Evolutionary conservation across 2,888 invertebrate genomes (phyloP), one percentile per base, ranked within the genome.

Genomic region (Aleiodes leptofemur): DNA sequence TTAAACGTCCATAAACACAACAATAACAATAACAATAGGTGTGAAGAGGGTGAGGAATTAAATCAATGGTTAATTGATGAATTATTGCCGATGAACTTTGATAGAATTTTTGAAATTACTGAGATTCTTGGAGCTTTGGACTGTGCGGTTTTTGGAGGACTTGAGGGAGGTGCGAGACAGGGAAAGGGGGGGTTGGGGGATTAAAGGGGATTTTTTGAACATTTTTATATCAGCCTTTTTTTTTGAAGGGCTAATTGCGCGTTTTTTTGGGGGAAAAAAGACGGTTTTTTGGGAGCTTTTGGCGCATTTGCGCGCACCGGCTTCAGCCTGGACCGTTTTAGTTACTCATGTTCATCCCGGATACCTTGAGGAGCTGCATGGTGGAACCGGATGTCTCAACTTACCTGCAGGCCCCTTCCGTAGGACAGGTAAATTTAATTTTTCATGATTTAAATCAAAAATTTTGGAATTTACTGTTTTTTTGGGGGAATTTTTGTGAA

Each of bases 301-400:
- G 78, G 74, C 71, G 68, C 76, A 69, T 66, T 53, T 11, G 38
- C 8, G 61, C 76, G 53, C 76, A 81, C 79, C 83, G 83, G 83
- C 82, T 81, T 81, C 85, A 82, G 83, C 82, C 85, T 84, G 85
- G 83, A 85, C 80, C 80, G 84, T 85, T 90, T 88, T 90, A 87
- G 86, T 88, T 90, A 91, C 91, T 91, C 91, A 96, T 96, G 96
- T 96, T 96, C 93, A 96, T 96, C 93, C 96, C 96, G 92, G 96
- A 96, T 91, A 94, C 96, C 88, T 93, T 96, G 92, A 94, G 96
- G 93, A 96, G 96, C 95, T 96, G 96, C 94, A 96, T 96, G 96
- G 96, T 96, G 94, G 96, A 96, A 94, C 94, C 94, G 91, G 96
- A 96, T 95, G 96, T 96, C 91, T 95, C 96, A 91, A 96, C 96